Percentiles rank a stretch among this genome's conserved stretches.
Conservation (phyloP, 2,797 vertebrate genomes). For the Euphonia xanthogaster region DNA sequence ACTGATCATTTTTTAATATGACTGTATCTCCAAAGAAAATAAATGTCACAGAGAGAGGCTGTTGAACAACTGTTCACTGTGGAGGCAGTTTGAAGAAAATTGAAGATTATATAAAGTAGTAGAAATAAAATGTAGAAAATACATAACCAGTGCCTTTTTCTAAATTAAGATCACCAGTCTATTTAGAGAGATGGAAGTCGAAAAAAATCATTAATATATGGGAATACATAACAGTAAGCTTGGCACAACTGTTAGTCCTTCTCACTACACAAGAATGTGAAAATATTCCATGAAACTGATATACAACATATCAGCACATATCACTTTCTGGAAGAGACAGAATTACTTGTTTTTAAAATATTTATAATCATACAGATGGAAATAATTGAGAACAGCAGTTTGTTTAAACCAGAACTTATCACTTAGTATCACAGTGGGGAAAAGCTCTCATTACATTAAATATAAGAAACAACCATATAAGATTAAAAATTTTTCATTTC, state of each 20-base stretch:
- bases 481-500: not conserved
- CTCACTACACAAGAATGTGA: constrained; percentile 30
- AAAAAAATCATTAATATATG: constrained; percentile 13
- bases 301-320: constrained; percentile 53
- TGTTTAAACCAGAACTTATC: constrained; percentile 31
- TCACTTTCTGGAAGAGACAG: constrained; percentile 18
- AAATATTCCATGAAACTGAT: constrained; percentile 54
- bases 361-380: constrained; percentile 45
- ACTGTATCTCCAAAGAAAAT: not conserved
- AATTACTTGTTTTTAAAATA: constrained; percentile 55
- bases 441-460: not conserved
- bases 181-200: not conserved
- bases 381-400: constrained; percentile 45
- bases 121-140: not conserved
- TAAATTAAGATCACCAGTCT: not conserved
- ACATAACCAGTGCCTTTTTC: not conserved
- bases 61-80: not conserved
- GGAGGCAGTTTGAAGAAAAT: not conserved
- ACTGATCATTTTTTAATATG: not conserved
- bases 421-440: not conserved
- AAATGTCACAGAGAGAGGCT: not conserved
- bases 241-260: constrained; percentile 48
- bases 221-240: not conserved
- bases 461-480: not conserved
- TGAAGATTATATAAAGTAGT: not conserved